Evolutionary conservation across 2,888 invertebrate species (phyloP).

Genomic region (Chalcosyrphus nemorum): DNA sequence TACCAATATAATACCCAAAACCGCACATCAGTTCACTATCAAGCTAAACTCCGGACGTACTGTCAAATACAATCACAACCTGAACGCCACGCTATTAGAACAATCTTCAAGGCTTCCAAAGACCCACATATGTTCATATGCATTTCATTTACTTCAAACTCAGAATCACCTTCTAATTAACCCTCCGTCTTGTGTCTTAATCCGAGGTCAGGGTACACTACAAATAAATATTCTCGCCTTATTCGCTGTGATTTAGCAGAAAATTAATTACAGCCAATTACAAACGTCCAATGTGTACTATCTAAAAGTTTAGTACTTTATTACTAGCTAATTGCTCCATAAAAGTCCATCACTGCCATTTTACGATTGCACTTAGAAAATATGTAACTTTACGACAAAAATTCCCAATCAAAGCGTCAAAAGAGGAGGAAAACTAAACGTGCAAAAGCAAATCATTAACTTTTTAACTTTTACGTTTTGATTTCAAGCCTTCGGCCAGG

Average conservation of each 20-base stretch:
- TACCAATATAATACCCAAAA: too few relatives aligned
- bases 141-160: neutral
- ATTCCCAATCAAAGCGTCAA: slow-evolving; percentile 23
- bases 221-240: neutral
- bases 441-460: slow-evolving; percentile 36
- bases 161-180: neutral
- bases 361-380: slow-evolving; percentile 20
- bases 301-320: neutral
- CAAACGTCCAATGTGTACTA: neutral
- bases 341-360: slow-evolving; percentile 27
- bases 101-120: too few relatives aligned
- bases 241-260: neutral
- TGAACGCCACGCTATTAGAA: too few relatives aligned
- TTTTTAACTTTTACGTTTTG: slow-evolving; percentile 35
- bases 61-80: too few relatives aligned
- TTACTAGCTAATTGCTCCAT: slow-evolving; percentile 21
- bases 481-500: slow-evolving; percentile 19
- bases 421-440: neutral
- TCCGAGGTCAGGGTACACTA: neutral
- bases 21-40: too few relatives aligned
- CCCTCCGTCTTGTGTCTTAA: too few relatives aligned
- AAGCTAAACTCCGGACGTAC: too few relatives aligned
- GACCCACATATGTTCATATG: too few relatives aligned
- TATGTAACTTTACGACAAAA: slow-evolving; percentile 30
- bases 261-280: slow-evolving; percentile 6